These are phyloP conservation scores for Phenganax marumi DNA, from an alignment of 92 coral and sea anemone genomes.

Conservation along the genomic window DNA sequence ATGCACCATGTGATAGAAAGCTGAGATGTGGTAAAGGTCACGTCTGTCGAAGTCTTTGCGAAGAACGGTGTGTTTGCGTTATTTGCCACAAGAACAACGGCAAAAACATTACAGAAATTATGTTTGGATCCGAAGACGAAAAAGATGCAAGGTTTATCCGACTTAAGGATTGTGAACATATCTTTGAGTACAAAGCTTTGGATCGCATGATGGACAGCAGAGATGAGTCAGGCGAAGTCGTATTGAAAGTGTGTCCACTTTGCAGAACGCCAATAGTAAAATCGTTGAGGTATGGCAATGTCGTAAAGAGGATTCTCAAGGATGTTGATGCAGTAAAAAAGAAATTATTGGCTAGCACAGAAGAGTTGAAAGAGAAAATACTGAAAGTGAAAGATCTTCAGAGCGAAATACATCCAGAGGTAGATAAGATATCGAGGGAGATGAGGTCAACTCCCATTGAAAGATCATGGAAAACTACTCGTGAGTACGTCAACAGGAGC, in stretches of 20 bases:
- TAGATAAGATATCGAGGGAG: not conserved
- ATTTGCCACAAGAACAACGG: slow-evolving; percentile 54
- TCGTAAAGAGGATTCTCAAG: slow-evolving; percentile 57
- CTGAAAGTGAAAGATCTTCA: not conserved
- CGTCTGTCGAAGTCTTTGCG: slow-evolving; percentile 52
- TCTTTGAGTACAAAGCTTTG: slow-evolving; percentile 71
- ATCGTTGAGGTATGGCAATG: slow-evolving; percentile 72
- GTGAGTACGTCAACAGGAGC: not conserved
- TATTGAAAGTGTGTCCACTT: slow-evolving; percentile 73
- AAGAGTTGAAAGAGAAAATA: slow-evolving; percentile 28
- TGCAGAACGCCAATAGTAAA: slow-evolving; percentile 66
- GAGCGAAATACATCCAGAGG: not conserved
- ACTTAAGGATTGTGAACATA: slow-evolving; percentile 73
- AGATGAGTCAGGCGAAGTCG: slow-evolving; percentile 35
- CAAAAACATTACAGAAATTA: slow-evolving; percentile 55
- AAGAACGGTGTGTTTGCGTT: slow-evolving; percentile 69
- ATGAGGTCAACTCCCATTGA: slow-evolving; percentile 7
- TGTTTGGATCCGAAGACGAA: slow-evolving; percentile 73
- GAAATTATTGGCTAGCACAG: slow-evolving; percentile 45
- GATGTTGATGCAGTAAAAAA: slow-evolving; percentile 70
- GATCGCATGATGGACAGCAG: slow-evolving; percentile 55
- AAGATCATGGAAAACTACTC: not conserved
- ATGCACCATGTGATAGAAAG: slow-evolving; percentile 59
- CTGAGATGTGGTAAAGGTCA: slow-evolving; percentile 37
- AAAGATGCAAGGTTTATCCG: slow-evolving; percentile 67